A percentile compares a stretch with the other conserved stretches of the same genome.
Conservation (phyloP, 2,888 invertebrate genomes). For the Tenthredo scrophulariae region DNA sequence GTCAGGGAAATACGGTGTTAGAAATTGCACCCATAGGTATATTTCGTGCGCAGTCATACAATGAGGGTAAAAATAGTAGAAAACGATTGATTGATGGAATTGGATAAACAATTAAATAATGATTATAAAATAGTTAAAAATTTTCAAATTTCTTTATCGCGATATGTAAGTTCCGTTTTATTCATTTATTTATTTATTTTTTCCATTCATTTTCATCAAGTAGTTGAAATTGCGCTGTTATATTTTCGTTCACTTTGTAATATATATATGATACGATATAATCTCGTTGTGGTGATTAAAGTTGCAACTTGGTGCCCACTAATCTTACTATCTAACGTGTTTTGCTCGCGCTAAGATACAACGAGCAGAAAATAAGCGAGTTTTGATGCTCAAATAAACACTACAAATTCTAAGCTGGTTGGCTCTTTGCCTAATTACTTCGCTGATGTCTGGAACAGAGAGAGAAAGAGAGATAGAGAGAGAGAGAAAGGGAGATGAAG, state of each 20-base stretch:
- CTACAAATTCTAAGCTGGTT: conserved; percentile 41
- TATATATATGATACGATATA: not conserved
- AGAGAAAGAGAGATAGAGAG: not conserved
- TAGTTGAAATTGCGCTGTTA: not conserved
- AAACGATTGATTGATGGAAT: too few relatives aligned
- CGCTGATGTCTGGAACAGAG: not conserved
- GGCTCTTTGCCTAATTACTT: conserved; percentile 41
- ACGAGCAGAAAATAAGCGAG: conserved; percentile 30
- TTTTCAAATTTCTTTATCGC: not conserved
- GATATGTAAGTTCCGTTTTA: too few relatives aligned
- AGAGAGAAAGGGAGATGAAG: not conserved
- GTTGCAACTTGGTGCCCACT: conserved; percentile 12
- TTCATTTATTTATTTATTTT: not conserved
- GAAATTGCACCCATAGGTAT: not conserved
- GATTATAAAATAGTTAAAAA: too few relatives aligned
- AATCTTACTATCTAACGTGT: not conserved
- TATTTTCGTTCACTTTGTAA: not conserved
- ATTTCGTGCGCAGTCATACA: not conserved
- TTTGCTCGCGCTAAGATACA: conserved; percentile 6
- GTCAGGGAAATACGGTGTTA: conserved; percentile 17
- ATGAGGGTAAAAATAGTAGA: not conserved
- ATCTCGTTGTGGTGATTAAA: conserved; percentile 21
- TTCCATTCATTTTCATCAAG: not conserved
- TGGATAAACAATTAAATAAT: too few relatives aligned
- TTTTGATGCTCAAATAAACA: conserved; percentile 26